Evolutionary conservation across 1,140 invertebrate genomes (phyloP).

Genomic region (Dinoponera quadriceps): DNA sequence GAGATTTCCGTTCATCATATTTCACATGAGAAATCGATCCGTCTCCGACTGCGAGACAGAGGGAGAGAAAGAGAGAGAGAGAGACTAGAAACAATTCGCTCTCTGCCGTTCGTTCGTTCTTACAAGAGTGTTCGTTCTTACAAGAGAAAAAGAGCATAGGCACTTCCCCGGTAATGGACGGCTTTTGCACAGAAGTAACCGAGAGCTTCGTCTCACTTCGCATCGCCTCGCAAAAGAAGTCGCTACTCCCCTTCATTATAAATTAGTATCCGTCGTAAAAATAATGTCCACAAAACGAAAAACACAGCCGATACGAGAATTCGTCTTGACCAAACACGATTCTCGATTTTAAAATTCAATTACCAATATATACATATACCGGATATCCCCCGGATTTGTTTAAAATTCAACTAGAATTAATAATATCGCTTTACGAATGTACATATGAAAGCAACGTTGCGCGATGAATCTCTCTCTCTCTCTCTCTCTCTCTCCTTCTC

Average conservation of each 20-base stretch:
- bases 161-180: slow-evolving; percentile 2
- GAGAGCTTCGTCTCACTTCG: slow-evolving; percentile 1
- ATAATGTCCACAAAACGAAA: too few relatives aligned
- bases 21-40: slow-evolving; percentile 25
- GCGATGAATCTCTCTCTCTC: background rate
- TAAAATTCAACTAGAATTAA: too few relatives aligned
- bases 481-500: background rate
- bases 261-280: too few relatives aligned
- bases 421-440: too few relatives aligned
- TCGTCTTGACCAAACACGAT: too few relatives aligned
- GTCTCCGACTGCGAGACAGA: slow-evolving; percentile 20
- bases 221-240: too few relatives aligned
- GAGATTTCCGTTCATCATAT: background rate
- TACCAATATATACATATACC: too few relatives aligned
- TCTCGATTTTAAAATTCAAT: too few relatives aligned
- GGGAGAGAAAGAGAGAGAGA: slow-evolving; percentile 1
- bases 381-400: too few relatives aligned
- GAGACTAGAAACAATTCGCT: slow-evolving; percentile 11
- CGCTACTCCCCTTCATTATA: too few relatives aligned
- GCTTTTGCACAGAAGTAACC: slow-evolving; percentile 49
- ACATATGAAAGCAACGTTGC: too few relatives aligned
- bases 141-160: background rate
- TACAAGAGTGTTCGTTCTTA: slow-evolving; percentile 15
- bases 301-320: too few relatives aligned
- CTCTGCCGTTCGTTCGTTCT: slow-evolving; percentile 6